Conservation (phyloP, 2,113 vertebrate genomes). For the Anoura caudifer region DNA sequence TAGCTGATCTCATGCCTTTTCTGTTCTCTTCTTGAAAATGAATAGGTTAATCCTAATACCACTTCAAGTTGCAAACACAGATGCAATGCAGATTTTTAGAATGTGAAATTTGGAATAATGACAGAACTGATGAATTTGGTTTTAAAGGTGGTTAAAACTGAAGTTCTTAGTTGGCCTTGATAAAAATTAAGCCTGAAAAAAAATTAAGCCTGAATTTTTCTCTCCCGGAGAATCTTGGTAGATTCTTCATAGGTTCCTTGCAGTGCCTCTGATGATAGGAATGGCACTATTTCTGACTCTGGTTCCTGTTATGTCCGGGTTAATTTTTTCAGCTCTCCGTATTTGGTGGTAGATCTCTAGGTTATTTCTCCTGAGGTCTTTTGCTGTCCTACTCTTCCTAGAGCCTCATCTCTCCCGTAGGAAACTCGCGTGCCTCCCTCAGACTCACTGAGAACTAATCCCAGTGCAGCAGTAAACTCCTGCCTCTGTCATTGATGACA, state of each 20-base stretch:
- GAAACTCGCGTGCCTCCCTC: background rate
- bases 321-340: background rate
- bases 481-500: background rate
- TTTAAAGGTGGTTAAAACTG: background rate
- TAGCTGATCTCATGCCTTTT: background rate
- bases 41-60: background rate
- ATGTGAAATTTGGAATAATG: background rate
- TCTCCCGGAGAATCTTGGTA: background rate
- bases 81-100: background rate
- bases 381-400: background rate
- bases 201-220: background rate
- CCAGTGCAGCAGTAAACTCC: background rate
- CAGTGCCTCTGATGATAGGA: fast-evolving
- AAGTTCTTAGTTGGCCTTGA: background rate
- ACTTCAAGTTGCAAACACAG: background rate
- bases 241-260: background rate
- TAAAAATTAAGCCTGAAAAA: background rate
- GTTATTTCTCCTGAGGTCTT: background rate
- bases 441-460: background rate
- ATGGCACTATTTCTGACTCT: background rate
- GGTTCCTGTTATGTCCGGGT: background rate
- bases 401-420: background rate
- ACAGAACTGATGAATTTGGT: background rate
- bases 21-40: background rate
- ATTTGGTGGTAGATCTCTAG: background rate